phyloP scores from a whole-genome alignment of 2,797 vertebrate species.

The Accipiter superciliosus region DNA sequence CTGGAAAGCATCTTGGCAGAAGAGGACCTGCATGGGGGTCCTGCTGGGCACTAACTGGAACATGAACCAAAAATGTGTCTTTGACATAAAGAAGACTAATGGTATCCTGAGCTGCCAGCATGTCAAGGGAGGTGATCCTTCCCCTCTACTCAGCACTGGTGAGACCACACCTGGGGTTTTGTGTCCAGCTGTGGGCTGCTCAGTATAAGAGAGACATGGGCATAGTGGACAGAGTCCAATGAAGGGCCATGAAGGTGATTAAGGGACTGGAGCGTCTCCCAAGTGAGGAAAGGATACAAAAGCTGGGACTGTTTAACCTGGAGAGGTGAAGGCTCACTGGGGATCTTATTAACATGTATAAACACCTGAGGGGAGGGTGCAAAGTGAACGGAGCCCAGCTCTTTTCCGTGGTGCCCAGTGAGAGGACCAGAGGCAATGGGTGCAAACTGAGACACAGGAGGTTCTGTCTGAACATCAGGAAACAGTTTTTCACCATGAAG shows the following conservation, averaged over 20 bases:
- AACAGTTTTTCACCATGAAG: neutral
- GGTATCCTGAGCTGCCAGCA: neutral
- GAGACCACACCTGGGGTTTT: neutral
- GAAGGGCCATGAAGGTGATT: neutral
- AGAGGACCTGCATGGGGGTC: neutral
- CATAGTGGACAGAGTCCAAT: neutral
- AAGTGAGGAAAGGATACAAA: neutral
- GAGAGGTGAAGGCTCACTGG: neutral
- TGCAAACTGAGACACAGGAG: neutral
- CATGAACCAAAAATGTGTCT: neutral
- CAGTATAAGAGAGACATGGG: neutral
- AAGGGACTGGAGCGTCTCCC: neutral
- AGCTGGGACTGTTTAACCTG: neutral
- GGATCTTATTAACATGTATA: neutral
- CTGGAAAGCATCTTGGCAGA: neutral
- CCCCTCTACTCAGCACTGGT: too few species aligned
- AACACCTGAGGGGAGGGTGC: neutral
- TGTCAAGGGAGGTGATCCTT: neutral
- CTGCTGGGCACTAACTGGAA: neutral
- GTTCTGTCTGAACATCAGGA: neutral
- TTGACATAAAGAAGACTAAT: neutral
- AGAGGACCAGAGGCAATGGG: neutral
- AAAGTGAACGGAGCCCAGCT: neutral
- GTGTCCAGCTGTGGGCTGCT: neutral
- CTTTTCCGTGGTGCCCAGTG: neutral